Base-by-base conservation (phyloP, 1,140 invertebrate genomes). In the Brachionus paranguensis region DNA sequence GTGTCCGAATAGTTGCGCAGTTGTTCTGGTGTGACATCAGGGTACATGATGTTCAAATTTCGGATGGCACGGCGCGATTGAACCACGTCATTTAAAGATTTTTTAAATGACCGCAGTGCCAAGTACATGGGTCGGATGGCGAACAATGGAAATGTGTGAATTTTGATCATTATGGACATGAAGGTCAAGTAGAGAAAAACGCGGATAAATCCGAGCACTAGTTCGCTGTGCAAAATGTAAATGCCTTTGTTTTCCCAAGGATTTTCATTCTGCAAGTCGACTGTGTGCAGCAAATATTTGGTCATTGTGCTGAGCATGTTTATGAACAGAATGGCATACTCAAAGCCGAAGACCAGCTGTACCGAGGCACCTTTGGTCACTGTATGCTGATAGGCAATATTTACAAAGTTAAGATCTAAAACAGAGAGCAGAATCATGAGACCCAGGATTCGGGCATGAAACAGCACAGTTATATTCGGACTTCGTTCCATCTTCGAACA, bases 221-320 rank as follows among this genome's bases (percentile, higher is more conserved):
- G 91, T 91, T 99, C 98, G 14, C 96, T 96, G 86, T 99, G 98
- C 0, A 99, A 91, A 14, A 99, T 89, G 87, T 96, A 98, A 1
- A 99, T 96, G 12, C 97, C 96, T 90, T 99, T 99, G 88, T 96
- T 97, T 88, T 99, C 98, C 98, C 98, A 99, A 6, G 96, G 97
- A 85, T 94, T 96, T 87, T 98, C 96, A 89, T 94, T 95, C 86
- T 95, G 94, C 53, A 97, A 92, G 89, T 98, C 97, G 78, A 97
- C 93, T 0, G 94, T 93, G 89, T 99, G 97, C 5, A 99, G 91
- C 14, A 95, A 90, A 89, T 99, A 99, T 90, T 99, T 99, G 47
- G 98, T 94, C 7, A 93, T 91, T 74, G 97, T 97, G 88, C 98
- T 98, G 10, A 95, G 90, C 17, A 98, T 94, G 86, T 97, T 94